phyloP scores from a whole-genome alignment of 1,140 invertebrate species.

The Bathynomus jamesi region DNA sequence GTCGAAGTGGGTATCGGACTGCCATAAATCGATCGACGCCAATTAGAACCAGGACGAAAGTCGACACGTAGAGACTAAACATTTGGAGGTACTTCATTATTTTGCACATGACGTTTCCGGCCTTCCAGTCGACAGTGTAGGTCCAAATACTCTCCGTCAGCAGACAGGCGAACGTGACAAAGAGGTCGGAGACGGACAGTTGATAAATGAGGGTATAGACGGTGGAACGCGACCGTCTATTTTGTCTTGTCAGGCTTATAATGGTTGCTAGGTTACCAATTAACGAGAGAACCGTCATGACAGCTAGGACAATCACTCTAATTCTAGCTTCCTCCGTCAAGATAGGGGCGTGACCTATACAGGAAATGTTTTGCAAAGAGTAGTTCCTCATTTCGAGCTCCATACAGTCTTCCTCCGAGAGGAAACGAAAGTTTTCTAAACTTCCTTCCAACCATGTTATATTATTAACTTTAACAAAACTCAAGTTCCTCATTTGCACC shows the following conservation, averaged over 20 bases:
- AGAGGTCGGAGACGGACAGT: constrained; percentile 57
- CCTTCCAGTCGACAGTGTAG: constrained; percentile 69
- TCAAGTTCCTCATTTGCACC: no score
- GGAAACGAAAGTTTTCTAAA: neutral
- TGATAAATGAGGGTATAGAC: constrained; percentile 70
- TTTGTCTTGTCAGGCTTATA: constrained; percentile 57
- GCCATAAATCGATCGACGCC: constrained; percentile 68
- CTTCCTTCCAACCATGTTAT: neutral
- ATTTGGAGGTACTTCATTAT: constrained; percentile 71
- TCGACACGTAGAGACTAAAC: constrained; percentile 71
- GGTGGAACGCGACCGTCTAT: constrained; percentile 48
- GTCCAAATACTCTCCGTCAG: constrained; percentile 67
- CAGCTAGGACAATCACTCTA: constrained; percentile 55
- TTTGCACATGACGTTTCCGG: constrained; percentile 67
- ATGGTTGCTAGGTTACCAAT: constrained; percentile 66
- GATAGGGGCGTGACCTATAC: constrained; percentile 24
- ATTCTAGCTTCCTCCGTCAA: constrained; percentile 46
- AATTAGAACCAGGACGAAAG: constrained; percentile 71
- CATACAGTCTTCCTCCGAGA: neutral
- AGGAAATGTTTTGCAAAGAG: neutral
- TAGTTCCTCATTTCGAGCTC: neutral
- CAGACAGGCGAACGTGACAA: constrained; percentile 72
- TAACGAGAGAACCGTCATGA: constrained; percentile 62
- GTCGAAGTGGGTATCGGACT: constrained; percentile 69
- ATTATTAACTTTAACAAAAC: no score